Base-by-base conservation (phyloP, 2,797 vertebrate genomes). In the Geotrypetes seraphini region DNA sequence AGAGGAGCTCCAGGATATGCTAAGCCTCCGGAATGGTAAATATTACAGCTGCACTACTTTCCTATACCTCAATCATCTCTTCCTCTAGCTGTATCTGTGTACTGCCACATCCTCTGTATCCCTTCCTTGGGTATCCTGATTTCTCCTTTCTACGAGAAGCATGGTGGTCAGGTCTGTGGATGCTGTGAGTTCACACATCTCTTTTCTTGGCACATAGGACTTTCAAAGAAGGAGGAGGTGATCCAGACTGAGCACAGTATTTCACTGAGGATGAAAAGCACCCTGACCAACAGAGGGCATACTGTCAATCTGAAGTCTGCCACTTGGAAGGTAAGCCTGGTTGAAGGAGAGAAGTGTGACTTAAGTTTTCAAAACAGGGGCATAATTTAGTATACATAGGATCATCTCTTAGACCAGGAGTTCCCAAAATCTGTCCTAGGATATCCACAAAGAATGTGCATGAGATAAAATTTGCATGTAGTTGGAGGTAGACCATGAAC, bases 231-330 rank as follows among this genome's bases (percentile, higher is more conserved):
- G 50, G 69, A 60, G 16, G 25, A 16, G 0, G 71, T 76, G 4
- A 69, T 51, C 19, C 49, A 13, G 12, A 77, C 44, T 0, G 66
- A 80, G 40, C 69, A 71, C 3, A 72, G 66, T 60, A 89, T 92
- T 67, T 90, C 90, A 39, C 33, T 93, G 22, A 71, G 89, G 1
- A 79, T 92, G 81, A 92, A 91, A 61, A 90, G 84, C 71, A 91
- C 86, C 1, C 73, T 92, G 34, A 89, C 86, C 56, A 86, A 53
- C 73, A 75, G 81, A 2, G 88, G 88, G 48, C 84, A 88, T 49
- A 88, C 85, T 0, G 85, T 91, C 57, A 90, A 90, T 74, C 77
- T 92, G 51, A 93, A 90, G 55, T 88, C 89, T 1, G 88, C 90
- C 9, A 65, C 73, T 30, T 93, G 89, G 88, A 92, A 90, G 85